These are phyloP conservation scores for Caenorhabditis sp. DNA, from an alignment of 2,888 invertebrate genomes.

Conservation along the genomic window DNA sequence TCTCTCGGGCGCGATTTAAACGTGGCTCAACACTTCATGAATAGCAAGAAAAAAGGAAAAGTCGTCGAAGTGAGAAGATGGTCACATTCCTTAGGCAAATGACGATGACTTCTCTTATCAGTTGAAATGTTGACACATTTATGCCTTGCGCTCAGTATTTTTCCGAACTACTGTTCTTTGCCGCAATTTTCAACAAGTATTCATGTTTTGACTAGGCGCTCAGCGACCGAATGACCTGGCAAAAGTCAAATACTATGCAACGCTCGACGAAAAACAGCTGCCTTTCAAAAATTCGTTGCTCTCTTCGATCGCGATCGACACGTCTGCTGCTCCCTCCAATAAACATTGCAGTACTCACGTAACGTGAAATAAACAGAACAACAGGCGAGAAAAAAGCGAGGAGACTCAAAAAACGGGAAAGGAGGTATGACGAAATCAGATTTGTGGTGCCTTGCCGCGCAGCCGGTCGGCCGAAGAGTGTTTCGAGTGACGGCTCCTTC, in stretches of 20 bases:
- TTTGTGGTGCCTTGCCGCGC: conserved; percentile 51
- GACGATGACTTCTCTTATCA: conserved; percentile 24
- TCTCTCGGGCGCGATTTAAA: not conserved
- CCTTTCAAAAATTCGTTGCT: not conserved
- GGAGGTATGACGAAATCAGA: conserved; percentile 62
- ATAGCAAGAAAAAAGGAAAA: not conserved
- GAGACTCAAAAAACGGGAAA: conserved; percentile 26
- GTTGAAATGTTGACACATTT: conserved; percentile 11
- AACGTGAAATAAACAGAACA: conserved; percentile 7
- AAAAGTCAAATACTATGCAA: not conserved
- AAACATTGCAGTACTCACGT: conserved; percentile 4
- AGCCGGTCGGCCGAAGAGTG: conserved; percentile 32
- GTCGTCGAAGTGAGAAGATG: conserved; percentile 6
- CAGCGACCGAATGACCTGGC: not conserved
- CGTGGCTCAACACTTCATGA: not conserved
- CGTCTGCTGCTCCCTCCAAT: conserved; percentile 6
- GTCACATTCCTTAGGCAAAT: conserved; percentile 13
- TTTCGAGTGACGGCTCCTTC: conserved; percentile 59
- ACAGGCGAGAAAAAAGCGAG: conserved; percentile 5
- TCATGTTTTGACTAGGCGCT: not conserved
- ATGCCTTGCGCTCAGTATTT: conserved; percentile 1
- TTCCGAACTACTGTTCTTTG: conserved; percentile 12
- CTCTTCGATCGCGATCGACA: not conserved
- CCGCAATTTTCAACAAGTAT: not conserved
- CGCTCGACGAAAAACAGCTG: not conserved